A percentile compares a stretch with the other conserved stretches of the same genome.
Evolutionary conservation across 2,113 vertebrate species (phyloP).

Genomic region (Caretta caretta): DNA sequence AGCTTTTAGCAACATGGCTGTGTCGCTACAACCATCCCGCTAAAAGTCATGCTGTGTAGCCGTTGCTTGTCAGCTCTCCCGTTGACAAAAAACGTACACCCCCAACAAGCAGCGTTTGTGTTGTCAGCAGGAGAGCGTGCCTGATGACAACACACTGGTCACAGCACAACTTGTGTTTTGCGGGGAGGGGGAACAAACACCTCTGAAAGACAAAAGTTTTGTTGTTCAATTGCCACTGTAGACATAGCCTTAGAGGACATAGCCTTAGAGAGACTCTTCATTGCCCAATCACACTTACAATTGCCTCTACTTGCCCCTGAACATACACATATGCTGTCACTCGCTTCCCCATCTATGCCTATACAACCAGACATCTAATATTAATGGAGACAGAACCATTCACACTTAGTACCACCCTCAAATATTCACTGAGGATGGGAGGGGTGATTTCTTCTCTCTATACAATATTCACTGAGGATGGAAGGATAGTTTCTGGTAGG

Average conservation of each 20-base stretch:
- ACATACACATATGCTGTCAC: not conserved
- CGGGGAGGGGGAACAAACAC: too few species aligned
- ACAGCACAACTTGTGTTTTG: too few species aligned
- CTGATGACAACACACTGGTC: too few species aligned
- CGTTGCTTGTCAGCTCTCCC: too few species aligned
- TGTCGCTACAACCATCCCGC: too few species aligned
- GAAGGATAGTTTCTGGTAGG: not conserved
- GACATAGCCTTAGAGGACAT: not conserved
- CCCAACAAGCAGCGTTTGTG: too few species aligned
- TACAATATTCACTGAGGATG: accelerated
- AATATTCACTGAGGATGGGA: accelerated
- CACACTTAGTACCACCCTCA: not conserved
- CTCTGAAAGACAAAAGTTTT: too few species aligned
- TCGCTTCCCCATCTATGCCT: not conserved
- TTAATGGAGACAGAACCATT: not conserved
- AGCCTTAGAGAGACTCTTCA: not conserved
- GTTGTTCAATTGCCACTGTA: too few species aligned
- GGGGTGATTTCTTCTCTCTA: not conserved
- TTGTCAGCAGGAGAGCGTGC: too few species aligned
- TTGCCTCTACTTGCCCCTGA: not conserved
- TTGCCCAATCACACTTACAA: not conserved
- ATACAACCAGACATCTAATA: not conserved
- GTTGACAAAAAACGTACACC: too few species aligned
- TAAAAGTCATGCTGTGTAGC: too few species aligned
- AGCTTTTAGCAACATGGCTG: too few species aligned